Percentiles rank a stretch among this genome's conserved stretches.
These are phyloP conservation scores for Monarcha castaneiventris DNA, from an alignment of 2,113 vertebrate genomes.

Conservation along the genomic window DNA sequence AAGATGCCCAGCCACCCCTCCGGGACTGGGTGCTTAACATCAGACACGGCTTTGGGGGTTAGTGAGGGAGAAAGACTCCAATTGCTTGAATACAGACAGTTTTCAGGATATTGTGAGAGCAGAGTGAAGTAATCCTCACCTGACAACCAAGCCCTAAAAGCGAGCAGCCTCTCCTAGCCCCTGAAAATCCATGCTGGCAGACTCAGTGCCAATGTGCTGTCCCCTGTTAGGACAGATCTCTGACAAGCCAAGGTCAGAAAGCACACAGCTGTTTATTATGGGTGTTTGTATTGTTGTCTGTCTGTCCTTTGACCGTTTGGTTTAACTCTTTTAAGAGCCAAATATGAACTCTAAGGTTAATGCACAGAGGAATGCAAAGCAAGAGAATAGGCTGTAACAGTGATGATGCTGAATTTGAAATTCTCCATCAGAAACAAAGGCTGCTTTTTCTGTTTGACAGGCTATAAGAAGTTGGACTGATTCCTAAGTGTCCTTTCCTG, in stretches of 20 bases:
- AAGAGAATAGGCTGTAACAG: not conserved
- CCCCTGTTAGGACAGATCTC: not conserved
- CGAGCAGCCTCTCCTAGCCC: not conserved
- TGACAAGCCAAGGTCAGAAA: not conserved
- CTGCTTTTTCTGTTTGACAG: not conserved
- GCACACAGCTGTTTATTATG: not conserved
- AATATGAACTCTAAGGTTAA: not conserved
- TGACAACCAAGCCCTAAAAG: not conserved
- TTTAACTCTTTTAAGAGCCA: not conserved
- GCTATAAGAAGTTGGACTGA: not conserved
- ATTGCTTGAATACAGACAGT: fast-evolving
- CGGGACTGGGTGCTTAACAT: not conserved
- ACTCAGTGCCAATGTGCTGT: not conserved
- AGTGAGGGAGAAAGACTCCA: not conserved
- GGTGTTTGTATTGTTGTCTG: not conserved
- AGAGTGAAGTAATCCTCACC: not conserved
- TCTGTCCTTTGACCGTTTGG: not conserved
- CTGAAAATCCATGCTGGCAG: not conserved
- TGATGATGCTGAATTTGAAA: not conserved
- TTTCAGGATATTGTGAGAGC: not conserved
- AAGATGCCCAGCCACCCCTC: not conserved
- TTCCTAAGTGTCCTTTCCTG: not conserved
- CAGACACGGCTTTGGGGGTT: not conserved
- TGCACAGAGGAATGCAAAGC: not conserved
- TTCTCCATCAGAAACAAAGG: not conserved